Base-by-base conservation (phyloP, 2,888 invertebrate genomes). In the Margaritifera margaritifera region DNA sequence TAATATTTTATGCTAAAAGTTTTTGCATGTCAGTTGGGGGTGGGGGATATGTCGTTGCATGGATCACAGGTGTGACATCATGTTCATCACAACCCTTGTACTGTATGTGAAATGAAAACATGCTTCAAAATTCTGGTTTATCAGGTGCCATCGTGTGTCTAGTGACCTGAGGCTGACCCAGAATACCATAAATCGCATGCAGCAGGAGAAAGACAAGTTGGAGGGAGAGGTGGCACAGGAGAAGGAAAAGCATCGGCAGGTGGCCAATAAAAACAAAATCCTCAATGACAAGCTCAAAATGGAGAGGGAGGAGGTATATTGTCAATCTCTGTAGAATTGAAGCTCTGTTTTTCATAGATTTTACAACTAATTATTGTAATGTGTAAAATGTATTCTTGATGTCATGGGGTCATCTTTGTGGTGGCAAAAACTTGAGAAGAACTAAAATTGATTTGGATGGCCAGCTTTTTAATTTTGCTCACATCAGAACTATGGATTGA, bases 221-320 rank as follows among this genome's bases (percentile, higher is more conserved):
- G 80, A 85, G 66, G 73, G 80, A 58, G 79, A 84, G 11, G 61
- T 80, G 19, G 80, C 75, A 2, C 81, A 83, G 69, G 80, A 80
- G 63, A 79, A 84, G 62, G 88, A 88, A 71, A 84, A 85, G 69
- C 78, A 80, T 54, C 75, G 88, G 75, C 87, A 89, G 72, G 66
- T 85, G 2, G 71, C 78, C 31, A 66, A 63, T 62, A 86, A 85
- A 74, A 81, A 83, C 66, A 86, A 84, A 68, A 62, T 71, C 15
- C 64, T 85, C 20, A 72, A 71, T 42, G 67, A 69, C 25, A 84
- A 83, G 62, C 72, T 87, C 15, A 88, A 87, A 67, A 70, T 81
- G 20, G 87, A 88, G 68, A 86, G 85, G 69, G 87, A 88, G 62
- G 86, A 88, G 85, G 88, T 87, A 67, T 56, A 62, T n/a, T 19